These are phyloP conservation scores for Drosophila mimica DNA, from an alignment of 2,888 invertebrate species.

Conservation along the genomic window DNA sequence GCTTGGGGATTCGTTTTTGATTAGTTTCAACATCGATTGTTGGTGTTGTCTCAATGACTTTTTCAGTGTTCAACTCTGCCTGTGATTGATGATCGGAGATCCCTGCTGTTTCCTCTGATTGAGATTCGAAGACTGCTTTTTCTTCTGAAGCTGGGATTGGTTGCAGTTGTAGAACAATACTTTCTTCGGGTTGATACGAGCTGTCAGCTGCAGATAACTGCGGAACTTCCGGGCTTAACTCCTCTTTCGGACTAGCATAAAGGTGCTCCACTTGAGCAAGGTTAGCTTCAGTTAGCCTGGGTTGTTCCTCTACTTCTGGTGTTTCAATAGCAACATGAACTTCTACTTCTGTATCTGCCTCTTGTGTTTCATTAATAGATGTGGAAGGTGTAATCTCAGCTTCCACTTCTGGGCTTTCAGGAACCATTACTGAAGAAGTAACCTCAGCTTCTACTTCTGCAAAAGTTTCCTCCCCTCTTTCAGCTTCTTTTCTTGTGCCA, in stretches of 20 bases:
- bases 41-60: conserved; percentile 3
- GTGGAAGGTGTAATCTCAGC: neutral
- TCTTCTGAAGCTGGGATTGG: neutral
- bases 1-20: conserved; percentile 51
- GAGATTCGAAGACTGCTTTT: too few species aligned
- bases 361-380: neutral
- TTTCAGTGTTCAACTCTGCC: conserved; percentile 1
- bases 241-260: neutral
- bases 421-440: neutral
- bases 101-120: neutral
- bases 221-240: neutral
- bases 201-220: neutral
- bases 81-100: neutral
- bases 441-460: too few species aligned
- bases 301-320: neutral
- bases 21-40: conserved; percentile 1
- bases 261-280: neutral
- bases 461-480: neutral
- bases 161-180: neutral
- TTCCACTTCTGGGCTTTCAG: neutral
- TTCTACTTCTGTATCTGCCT: neutral
- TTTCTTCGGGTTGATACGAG: neutral
- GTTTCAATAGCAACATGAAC: neutral
- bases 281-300: neutral
- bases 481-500: neutral